A percentile compares a stretch with the other conserved stretches of the same genome.
Evolutionary conservation across 2,113 vertebrate species (phyloP).

Genomic region (Zapus hudsonius): DNA sequence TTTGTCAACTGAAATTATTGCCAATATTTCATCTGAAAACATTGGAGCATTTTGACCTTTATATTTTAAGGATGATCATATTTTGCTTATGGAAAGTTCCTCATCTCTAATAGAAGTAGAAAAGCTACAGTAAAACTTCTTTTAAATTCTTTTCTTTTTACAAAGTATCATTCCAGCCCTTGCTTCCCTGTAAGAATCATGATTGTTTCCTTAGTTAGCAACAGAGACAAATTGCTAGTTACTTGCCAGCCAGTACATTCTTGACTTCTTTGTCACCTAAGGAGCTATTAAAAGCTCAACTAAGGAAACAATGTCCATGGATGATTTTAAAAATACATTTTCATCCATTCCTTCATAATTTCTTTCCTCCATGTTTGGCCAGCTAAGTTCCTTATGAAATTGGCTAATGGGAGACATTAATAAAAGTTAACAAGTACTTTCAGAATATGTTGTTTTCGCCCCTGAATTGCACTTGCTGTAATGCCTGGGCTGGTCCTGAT

Average conservation of each 20-base stretch:
- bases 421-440: background rate
- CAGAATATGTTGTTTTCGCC: background rate
- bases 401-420: background rate
- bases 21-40: background rate
- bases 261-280: slow-evolving; percentile 39
- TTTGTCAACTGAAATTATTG: background rate
- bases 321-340: background rate
- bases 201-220: slow-evolving; percentile 35
- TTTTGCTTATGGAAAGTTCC: background rate
- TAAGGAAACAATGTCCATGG: background rate
- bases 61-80: slow-evolving; percentile 12
- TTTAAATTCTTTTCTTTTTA: background rate
- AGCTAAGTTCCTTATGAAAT: background rate
- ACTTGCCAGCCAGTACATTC: background rate
- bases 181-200: background rate
- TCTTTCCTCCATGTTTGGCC: background rate
- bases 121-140: background rate
- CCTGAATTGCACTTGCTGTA: background rate
- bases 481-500: background rate
- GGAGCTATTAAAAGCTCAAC: slow-evolving; percentile 34
- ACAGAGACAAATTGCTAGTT: background rate
- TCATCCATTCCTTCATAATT: slow-evolving; percentile 21
- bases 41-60: background rate
- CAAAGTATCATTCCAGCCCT: background rate
- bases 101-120: background rate